phyloP scores from a whole-genome alignment of 2,888 invertebrate genomes.

The Horisme vitalbata region DNA sequence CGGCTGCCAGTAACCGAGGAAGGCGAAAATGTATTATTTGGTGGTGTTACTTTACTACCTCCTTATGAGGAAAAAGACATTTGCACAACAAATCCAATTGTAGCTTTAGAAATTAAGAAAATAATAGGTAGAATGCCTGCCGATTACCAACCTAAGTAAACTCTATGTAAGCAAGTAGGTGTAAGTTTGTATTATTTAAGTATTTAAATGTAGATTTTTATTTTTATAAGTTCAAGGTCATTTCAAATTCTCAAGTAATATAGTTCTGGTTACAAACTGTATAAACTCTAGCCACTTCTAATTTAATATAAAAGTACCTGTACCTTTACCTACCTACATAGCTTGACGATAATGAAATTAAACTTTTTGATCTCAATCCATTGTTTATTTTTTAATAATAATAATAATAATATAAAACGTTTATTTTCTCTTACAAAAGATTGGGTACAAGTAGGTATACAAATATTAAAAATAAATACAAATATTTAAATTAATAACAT shows the following conservation, averaged over 20 bases:
- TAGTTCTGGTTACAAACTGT: too few relatives aligned
- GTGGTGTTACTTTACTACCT: conserved; percentile 57
- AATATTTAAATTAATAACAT: too few relatives aligned
- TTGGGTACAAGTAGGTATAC: too few relatives aligned
- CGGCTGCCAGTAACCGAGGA: conserved; percentile 57
- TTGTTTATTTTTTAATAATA: too few relatives aligned
- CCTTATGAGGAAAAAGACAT: conserved; percentile 60
- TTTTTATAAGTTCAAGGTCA: neutral
- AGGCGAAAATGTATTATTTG: conserved; percentile 58
- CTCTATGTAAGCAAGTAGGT: neutral
- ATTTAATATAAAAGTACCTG: too few relatives aligned
- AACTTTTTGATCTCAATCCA: too few relatives aligned
- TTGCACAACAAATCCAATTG: conserved; percentile 63
- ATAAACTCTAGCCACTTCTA: too few relatives aligned
- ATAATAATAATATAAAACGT: too few relatives aligned
- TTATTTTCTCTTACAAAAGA: too few relatives aligned
- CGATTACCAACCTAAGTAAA: conserved; percentile 42
- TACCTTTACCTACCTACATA: too few relatives aligned
- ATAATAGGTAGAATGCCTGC: conserved; percentile 62
- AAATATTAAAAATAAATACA: too few relatives aligned
- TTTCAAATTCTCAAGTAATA: neutral
- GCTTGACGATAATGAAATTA: too few relatives aligned
- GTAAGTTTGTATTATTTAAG: neutral
- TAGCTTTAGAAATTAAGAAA: conserved; percentile 60
- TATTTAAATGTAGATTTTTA: conserved; percentile 4